Percentiles rank a stretch among this genome's conserved stretches.
phyloP scores from a whole-genome alignment of 2,888 invertebrate species.

The Drosophila nr. perissopoda region DNA sequence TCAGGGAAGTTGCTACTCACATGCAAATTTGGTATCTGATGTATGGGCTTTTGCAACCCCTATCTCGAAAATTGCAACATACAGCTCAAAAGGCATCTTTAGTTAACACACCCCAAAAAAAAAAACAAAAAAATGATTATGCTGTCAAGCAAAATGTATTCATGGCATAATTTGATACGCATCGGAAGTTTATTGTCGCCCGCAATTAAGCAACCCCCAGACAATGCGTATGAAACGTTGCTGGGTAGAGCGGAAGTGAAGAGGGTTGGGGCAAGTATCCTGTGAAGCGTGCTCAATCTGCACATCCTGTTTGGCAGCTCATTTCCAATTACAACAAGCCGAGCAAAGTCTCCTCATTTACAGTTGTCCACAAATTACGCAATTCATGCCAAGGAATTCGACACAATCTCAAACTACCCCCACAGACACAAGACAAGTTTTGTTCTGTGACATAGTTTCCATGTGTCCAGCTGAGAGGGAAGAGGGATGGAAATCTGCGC shows the following conservation, averaged over 20 bases:
- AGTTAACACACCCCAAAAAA: constrained; percentile 12
- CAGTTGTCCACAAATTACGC: constrained; percentile 68
- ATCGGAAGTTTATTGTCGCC: constrained; percentile 64
- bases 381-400: constrained; percentile 58
- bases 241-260: background rate
- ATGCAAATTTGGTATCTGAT: constrained; percentile 36
- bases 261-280: constrained; percentile 15
- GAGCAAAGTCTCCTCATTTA: constrained; percentile 65
- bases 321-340: constrained; percentile 21
- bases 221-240: constrained; percentile 11
- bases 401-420: constrained; percentile 11
- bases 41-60: constrained; percentile 45
- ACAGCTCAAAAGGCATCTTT: constrained; percentile 20
- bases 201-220: constrained; percentile 49
- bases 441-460: constrained; percentile 68
- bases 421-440: background rate
- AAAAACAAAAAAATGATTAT: background rate
- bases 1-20: constrained; percentile 28
- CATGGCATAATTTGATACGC: constrained; percentile 65
- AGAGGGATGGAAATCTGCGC: constrained; percentile 24
- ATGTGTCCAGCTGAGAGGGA: constrained; percentile 3
- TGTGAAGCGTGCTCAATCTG: constrained; percentile 66
- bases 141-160: constrained; percentile 30
- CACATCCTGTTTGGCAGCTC: constrained; percentile 62
- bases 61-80: constrained; percentile 20